Evolutionary conservation across 2,113 vertebrate genomes (phyloP).

Genomic region (Tauraco erythrolophus): DNA sequence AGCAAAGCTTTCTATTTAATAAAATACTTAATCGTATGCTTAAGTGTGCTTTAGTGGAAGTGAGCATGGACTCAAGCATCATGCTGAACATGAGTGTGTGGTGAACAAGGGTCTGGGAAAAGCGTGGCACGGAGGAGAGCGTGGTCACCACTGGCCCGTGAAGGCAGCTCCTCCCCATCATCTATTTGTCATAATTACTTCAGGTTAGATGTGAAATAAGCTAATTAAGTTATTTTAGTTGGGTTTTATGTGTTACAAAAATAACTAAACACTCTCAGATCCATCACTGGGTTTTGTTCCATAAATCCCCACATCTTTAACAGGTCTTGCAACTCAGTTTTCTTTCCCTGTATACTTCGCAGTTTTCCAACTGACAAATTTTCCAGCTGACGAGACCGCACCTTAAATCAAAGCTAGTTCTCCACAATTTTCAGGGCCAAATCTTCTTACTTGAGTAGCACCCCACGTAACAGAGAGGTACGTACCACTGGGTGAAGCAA

Average conservation of each 20-base stretch:
- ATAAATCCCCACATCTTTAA: background rate
- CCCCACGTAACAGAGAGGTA: background rate
- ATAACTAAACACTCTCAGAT: background rate
- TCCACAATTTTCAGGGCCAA: background rate
- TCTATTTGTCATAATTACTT: background rate
- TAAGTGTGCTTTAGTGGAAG: background rate
- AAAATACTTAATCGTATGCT: background rate
- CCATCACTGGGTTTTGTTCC: background rate
- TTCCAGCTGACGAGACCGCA: background rate
- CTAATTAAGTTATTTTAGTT: background rate
- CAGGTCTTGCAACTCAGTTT: background rate
- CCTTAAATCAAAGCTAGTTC: background rate
- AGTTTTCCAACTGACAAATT: background rate
- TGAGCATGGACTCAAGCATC: background rate
- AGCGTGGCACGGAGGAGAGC: background rate
- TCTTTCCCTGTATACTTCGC: background rate
- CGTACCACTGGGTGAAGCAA: fast-evolving
- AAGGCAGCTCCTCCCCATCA: background rate
- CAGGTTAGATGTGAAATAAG: background rate
- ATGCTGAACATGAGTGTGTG: background rate
- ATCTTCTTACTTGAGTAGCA: background rate
- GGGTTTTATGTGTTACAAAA: background rate
- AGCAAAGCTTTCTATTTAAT: background rate
- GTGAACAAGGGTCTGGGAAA: background rate
- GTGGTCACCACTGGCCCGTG: background rate